A percentile compares a stretch with the other conserved stretches of the same genome.
Conservation (phyloP, 2,113 vertebrate genomes). For the Pangasianodon gigas region DNA sequence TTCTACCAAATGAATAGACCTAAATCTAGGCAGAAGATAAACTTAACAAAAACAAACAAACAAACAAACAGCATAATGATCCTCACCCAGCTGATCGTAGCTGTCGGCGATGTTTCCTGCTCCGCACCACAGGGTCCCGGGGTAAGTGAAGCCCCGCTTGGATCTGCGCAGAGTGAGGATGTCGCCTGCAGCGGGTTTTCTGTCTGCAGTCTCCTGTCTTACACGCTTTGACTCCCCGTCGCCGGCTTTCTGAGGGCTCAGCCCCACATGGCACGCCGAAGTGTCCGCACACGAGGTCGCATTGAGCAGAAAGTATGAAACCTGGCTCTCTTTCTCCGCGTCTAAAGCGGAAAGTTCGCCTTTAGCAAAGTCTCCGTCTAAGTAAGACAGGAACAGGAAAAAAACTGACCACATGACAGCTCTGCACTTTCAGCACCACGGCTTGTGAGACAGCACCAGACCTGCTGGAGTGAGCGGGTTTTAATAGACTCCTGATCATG, state of each 20-base stretch:
- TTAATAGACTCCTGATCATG: slow-evolving; percentile 65
- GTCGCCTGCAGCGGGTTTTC: not conserved
- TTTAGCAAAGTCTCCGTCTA: slow-evolving; percentile 69
- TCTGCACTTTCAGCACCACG: slow-evolving; percentile 76
- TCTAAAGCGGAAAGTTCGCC: slow-evolving; percentile 61
- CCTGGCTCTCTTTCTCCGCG: slow-evolving; percentile 62
- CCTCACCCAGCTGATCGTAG: slow-evolving; percentile 78
- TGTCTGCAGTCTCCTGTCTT: not conserved
- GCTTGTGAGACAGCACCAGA: slow-evolving; percentile 73
- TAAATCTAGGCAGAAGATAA: not conserved
- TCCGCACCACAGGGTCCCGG: slow-evolving; percentile 81
- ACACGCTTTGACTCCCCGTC: not conserved
- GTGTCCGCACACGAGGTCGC: slow-evolving; percentile 66
- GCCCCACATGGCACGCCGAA: not conserved
- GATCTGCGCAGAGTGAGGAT: slow-evolving; percentile 57
- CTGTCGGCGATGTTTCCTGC: slow-evolving; percentile 81
- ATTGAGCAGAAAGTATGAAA: slow-evolving; percentile 63
- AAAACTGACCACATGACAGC: slow-evolving; percentile 75
- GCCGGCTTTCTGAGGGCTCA: not conserved
- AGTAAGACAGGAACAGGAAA: slow-evolving; percentile 73
- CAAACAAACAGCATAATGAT: not conserved
- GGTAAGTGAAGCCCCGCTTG: slow-evolving; percentile 82
- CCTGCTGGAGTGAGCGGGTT: slow-evolving; percentile 57
- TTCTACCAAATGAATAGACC: not conserved
- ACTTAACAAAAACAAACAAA: not conserved